Conservation (phyloP, 2,888 invertebrate genomes). For the Netelia virgata region DNA sequence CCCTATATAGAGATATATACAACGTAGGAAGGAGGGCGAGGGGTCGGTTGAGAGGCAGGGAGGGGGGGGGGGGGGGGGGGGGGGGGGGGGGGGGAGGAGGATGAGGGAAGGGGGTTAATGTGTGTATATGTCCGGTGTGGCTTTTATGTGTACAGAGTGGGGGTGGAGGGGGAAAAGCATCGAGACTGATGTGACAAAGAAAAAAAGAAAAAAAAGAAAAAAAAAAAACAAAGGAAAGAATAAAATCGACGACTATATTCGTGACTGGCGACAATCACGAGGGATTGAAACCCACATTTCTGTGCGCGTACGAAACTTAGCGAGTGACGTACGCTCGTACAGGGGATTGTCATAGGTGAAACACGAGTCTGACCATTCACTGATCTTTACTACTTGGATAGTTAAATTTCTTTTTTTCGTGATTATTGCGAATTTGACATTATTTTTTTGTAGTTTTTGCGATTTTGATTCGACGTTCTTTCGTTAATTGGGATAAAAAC, state of each 20-base stretch:
- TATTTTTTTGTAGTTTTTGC: too few relatives aligned
- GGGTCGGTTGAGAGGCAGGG: not conserved
- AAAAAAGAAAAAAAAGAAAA: conserved; percentile 39
- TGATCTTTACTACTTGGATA: not conserved
- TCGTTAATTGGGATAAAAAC: too few relatives aligned
- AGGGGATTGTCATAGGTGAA: not conserved
- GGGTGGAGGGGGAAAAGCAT: conserved; percentile 45
- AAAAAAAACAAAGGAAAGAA: conserved; percentile 9
- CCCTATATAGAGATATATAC: conserved; percentile 30
- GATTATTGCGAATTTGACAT: not conserved
- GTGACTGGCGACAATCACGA: conserved; percentile 18
- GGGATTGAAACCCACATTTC: conserved; percentile 14
- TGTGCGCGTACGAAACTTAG: not conserved
- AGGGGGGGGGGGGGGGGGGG: not conserved
- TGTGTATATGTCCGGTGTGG: conserved; percentile 23
- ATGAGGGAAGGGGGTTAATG: conserved; percentile 1
- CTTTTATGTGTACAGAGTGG: conserved; percentile 10
- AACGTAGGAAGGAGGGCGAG: not conserved
- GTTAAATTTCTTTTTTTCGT: not conserved
- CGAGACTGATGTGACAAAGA: conserved; percentile 50
- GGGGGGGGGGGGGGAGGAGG: not conserved
- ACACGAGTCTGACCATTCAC: conserved; percentile 1
- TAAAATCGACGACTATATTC: conserved; percentile 7
- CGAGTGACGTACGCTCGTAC: not conserved
- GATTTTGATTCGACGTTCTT: too few relatives aligned